A percentile compares a stretch with the other conserved stretches of the same genome.
Conservation (phyloP, 2,113 vertebrate species). For the Notiomystis cincta region DNA sequence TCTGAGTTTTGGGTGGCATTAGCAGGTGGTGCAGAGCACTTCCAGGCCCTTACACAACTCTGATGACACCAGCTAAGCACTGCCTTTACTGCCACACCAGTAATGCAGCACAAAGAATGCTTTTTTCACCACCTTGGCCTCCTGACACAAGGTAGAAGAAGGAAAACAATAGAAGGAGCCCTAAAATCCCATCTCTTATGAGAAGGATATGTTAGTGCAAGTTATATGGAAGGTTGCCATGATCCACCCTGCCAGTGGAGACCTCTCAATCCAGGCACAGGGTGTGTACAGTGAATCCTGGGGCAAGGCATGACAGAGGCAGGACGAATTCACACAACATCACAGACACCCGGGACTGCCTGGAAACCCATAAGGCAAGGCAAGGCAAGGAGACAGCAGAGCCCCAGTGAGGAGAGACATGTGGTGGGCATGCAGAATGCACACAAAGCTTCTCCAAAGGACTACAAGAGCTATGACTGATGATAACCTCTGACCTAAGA, state of each 20-base stretch:
- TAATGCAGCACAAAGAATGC: accelerated
- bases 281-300: background rate
- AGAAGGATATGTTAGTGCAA: background rate
- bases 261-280: background rate
- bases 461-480: background rate
- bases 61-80: background rate
- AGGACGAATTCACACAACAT: background rate
- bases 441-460: background rate
- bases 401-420: background rate
- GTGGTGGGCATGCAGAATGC: background rate
- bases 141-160: background rate
- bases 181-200: background rate
- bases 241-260: background rate
- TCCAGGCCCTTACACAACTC: background rate
- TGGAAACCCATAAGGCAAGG: background rate
- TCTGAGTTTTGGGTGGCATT: background rate
- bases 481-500: background rate
- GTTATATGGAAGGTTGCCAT: background rate
- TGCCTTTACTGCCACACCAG: background rate
- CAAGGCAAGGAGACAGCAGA: background rate
- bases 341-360: background rate
- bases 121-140: background rate
- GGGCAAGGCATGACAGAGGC: background rate
- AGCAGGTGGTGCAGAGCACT: background rate
- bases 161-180: background rate